These are phyloP conservation scores for Psophia crepitans DNA, from an alignment of 2,113 vertebrate species.

Conservation along the genomic window DNA sequence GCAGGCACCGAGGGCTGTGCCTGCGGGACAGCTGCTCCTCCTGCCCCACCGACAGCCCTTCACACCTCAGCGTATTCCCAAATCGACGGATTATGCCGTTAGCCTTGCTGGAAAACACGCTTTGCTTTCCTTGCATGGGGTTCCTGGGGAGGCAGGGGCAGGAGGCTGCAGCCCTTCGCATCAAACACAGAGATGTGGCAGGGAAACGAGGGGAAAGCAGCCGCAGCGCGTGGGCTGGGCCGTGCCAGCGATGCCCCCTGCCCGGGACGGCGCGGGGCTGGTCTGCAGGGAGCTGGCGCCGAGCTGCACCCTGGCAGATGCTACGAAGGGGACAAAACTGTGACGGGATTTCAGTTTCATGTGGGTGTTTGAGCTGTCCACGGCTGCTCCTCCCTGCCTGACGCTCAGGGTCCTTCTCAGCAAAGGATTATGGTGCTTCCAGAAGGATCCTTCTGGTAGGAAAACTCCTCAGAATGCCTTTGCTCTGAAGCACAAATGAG, in stretches of 20 bases:
- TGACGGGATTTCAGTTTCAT: neutral
- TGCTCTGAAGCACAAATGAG: neutral
- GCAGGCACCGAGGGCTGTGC: no score
- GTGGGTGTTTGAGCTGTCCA: neutral
- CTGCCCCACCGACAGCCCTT: neutral
- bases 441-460: neutral
- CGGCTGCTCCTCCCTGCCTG: neutral
- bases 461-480: neutral
- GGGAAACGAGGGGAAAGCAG: neutral
- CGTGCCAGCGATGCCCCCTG: neutral
- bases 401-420: neutral
- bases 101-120: neutral
- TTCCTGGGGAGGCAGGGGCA: neutral
- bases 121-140: neutral
- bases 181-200: neutral
- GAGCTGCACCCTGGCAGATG: neutral
- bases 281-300: neutral
- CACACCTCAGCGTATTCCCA: constrained; percentile 17
- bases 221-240: neutral
- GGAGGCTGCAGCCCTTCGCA: neutral
- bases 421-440: neutral
- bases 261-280: neutral
- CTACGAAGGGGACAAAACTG: neutral
- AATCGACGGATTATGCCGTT: constrained; percentile 11
- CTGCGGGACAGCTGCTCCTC: neutral